Conservation (phyloP, 2,797 vertebrate species). For the Meriones psammophilus region DNA sequence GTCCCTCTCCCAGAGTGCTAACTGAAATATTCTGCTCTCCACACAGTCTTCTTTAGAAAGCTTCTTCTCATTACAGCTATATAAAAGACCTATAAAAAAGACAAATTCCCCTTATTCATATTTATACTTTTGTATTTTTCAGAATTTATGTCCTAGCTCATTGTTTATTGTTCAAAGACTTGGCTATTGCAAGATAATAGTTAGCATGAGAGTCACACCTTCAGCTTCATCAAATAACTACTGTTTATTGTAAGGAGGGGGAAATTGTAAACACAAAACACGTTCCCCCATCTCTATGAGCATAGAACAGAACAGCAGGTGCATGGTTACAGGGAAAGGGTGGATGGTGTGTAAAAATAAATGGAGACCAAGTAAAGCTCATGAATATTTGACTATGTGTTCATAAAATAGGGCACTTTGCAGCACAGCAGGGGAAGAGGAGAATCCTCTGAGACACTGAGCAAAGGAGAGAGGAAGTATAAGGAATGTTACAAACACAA, state of each 20-base stretch:
- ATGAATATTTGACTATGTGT: neutral
- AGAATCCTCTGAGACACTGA: neutral
- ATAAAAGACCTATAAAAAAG: neutral
- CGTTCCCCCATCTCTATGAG: no score
- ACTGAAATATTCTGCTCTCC: neutral
- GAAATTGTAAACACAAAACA: neutral
- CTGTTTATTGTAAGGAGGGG: neutral
- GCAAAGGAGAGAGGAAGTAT: neutral
- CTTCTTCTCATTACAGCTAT: neutral
- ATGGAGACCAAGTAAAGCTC: neutral
- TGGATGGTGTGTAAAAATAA: neutral
- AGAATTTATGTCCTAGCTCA: neutral
- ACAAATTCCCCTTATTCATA: neutral
- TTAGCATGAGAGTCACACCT: neutral
- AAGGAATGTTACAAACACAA: neutral
- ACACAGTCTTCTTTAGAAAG: neutral
- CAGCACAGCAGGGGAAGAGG: neutral
- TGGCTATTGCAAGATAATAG: neutral
- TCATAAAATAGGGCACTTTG: neutral
- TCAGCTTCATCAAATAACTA: neutral
- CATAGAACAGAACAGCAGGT: neutral
- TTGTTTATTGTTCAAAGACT: neutral
- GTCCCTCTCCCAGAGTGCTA: neutral
- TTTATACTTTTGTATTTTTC: neutral
- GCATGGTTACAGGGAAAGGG: neutral